Base-by-base conservation (phyloP, 2,113 vertebrate genomes). In the Lasiurus cinereus region DNA sequence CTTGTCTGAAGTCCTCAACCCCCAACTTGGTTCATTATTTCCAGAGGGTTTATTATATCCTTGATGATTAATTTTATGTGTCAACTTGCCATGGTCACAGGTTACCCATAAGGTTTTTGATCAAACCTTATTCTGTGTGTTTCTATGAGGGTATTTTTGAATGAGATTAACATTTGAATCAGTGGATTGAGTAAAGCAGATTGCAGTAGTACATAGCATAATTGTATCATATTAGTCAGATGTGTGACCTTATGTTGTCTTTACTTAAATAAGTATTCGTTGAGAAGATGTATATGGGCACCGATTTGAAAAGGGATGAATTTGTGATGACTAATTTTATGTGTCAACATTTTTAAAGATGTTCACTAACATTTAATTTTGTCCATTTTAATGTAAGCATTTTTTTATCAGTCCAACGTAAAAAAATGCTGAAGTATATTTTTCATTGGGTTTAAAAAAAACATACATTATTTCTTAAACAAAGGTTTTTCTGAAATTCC, bases 401-500 rank as follows among this genome's bases (percentile, higher is more conserved):
- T 39, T 77, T 86, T 62, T 52, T 16, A 85, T 84, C 72, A 62
- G 48, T 24, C 14, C 7, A 78, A 77, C 46, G 33, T 83, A 54
- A 90, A 94, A 94, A 83, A 84, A 78, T 72, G 52, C n/a, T 85
- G 6, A 19, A 19, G 54, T 13, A 29, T 67, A 69, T 56, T 90
- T 85, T 90, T n/a, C n/a, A 72, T 43, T 9, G 78, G 64, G 27
- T 27, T 69, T 62, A 10, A 50, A 31, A 50, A 90, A 85, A 21
- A 77, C 8, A 77, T 5, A 22, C 56, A 62, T 62, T 33, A 88
- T 50, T 90, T 94, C 11, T 29, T 70, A 52, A 77, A 59, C 50
- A 78, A 59, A 90, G 59, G 1, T 1, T 72, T 52, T 78, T 43
- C 80, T 67, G 21, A 85, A 59, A 70, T 15, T 62, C 7, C 54